phyloP scores from a whole-genome alignment of 2,797 vertebrate genomes.

The Sebastiscus tertius region DNA sequence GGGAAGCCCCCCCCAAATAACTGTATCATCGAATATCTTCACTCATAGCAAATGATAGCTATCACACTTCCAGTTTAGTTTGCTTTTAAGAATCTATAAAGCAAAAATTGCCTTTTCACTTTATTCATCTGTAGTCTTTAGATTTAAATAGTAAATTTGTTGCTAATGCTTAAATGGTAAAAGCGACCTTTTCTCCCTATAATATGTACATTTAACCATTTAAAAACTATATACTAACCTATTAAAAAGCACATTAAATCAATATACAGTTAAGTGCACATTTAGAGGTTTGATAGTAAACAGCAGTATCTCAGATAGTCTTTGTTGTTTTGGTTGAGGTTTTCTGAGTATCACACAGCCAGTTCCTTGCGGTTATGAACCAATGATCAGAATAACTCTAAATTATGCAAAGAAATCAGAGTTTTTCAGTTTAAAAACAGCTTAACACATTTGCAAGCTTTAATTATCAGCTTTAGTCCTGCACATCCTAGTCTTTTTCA shows the following conservation, averaged over 20 bases:
- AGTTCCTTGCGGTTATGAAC: neutral
- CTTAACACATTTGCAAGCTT: neutral
- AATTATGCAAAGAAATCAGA: neutral
- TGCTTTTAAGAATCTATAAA: neutral
- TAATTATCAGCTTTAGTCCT: neutral
- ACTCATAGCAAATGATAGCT: neutral
- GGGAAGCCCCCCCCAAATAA: constrained; percentile 26
- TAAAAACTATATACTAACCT: neutral
- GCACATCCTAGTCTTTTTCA: neutral
- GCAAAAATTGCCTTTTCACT: neutral
- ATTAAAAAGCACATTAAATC: neutral
- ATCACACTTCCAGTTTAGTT: neutral
- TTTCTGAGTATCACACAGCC: neutral
- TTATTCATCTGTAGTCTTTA: neutral
- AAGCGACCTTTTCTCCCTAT: neutral
- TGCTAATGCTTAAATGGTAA: neutral
- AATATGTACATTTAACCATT: neutral
- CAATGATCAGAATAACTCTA: neutral
- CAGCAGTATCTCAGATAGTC: neutral
- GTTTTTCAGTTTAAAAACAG: neutral
- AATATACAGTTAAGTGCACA: neutral
- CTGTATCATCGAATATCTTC: constrained; percentile 17
- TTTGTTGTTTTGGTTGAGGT: neutral
- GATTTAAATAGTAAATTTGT: neutral
- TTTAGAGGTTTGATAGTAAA: neutral